Base-by-base conservation (phyloP, 2,113 vertebrate species). In the Chionodraco myersi region DNA sequence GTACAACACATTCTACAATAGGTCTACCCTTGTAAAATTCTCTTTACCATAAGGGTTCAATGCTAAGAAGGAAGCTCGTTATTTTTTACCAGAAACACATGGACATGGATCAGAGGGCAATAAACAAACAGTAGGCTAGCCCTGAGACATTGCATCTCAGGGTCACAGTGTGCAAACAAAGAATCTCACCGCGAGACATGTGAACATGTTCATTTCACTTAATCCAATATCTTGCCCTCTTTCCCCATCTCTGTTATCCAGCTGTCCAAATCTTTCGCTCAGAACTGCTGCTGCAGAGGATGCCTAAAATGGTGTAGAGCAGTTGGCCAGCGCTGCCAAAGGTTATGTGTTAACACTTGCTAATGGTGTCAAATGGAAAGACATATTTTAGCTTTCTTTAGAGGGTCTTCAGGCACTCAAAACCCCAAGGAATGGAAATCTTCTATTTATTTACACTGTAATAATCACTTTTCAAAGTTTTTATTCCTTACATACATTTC, bases 321-420 rank as follows among this genome's bases (percentile, higher is more conserved):
- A 51, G 76, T 86, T 83, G 79, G 67, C 84, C 70, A 81, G 67
- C 54, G 45, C 82, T 91, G 93, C 87, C 91, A 81, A 87, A 91
- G 91, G 92, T 92, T 71, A 86, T 56, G 73, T 83, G 88, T 93
- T 92, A 94, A 93, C 92, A 90, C 87, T 90, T 62, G 87, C 86
- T 94, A 94, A 94, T 92, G 91, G 91, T 93, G 92, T 94, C 92
- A 93, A 94, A 92, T 81, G 58, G 56, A 80, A 79, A 93, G 81
- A 84, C 86, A 89, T 88, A 89, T 93, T 95, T 94, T 84, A 71
- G 59, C 82, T 91, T 86, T 91, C 84, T 81, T 85, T 72, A 41
- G 10, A 77, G 23, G 76, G 68, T 86, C 90, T 85, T 44, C 77
- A 47, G 82, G 82, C 76, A 64, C 48, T 51, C 10, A 30, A n/a